Evolutionary conservation across 2,888 invertebrate species (phyloP), one percentile per base, ranked within the genome.

Genomic region (Argynnis bischoffii): DNA sequence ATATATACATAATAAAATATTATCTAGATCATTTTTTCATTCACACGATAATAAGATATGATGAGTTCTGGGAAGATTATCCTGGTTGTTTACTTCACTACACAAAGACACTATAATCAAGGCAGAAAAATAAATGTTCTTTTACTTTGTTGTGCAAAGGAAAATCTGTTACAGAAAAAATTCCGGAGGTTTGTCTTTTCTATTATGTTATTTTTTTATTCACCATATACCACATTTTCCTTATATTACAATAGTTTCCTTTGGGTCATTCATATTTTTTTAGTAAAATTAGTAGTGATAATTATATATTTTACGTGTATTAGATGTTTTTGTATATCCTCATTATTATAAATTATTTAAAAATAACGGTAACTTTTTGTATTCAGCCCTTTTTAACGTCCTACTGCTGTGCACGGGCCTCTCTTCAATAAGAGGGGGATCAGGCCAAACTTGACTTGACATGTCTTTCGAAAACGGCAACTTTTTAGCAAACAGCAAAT

Each of bases 101-200:
- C 63, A 68, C 67, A 66, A 64, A 68, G 64, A 64, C 57, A 64
- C 41, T 61, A 56, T 69, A 63, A 66, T 63, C 54, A 65, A 59
- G 47, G 63, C 53, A 51, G 66, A 64, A 64, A 69, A 69, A 69
- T 59, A 50, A 47, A 63, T 54, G 59, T 66, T 60, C 64, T 65
- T 69, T 65, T 63, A 63, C 63, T 68, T 70, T 65, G 63, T 64
- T 47, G 50, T 35, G 53, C 46, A 48, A 67, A 70, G 57, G 69
- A 65, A 65, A 70, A 63, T 63, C 64, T 65, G 57, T 63, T 68
- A 41, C 41, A 26, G 55, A 51, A 26, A 66, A 60, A 48, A 60
- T 57, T 63, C 63, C 50, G 57, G 55, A 56, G 51, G 53, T 63
- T 67, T 56, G 46, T 56, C 67, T 63, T 67, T 63, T 63, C 26